Base-by-base conservation (phyloP, 1,140 invertebrate species). In the Drosophila bifasciata region DNA sequence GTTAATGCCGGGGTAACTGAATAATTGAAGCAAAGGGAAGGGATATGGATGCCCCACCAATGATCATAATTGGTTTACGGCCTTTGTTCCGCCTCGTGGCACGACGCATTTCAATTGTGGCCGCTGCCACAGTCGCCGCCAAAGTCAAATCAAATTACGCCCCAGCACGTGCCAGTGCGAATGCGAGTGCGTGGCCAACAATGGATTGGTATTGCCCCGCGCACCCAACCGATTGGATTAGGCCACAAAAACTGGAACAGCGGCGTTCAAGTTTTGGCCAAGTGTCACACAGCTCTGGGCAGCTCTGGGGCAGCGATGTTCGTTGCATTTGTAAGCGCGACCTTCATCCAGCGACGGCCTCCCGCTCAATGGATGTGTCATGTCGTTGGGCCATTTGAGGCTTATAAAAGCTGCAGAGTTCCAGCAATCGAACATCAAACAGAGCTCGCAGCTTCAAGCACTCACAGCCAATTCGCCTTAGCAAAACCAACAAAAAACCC, bases 41-140 rank as follows among this genome's bases (percentile, higher is more conserved):
- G 5, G 15, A n/a, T n/a, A 11, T 39, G 25, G 19, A 40, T 17
- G 9, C 16, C 28, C 19, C 9, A 53, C 28, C 19, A 7, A 53
- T 7, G 40, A 56, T 81, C 71, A 81, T 86, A 86, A 85, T 85
- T 86, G 77, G 64, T 81, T 86, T 85, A 86, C 67, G 77, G 73
- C 81, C 67, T 75, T 86, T 81, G 81, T 80, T 55, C 49, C 69
- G 55, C 62, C 51, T 50, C 40, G 58, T 28, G 76, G 59, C 55
- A 60, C 73, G 76, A 40, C 76, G 80, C 67, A 80, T 84, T 84
- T 86, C 80, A 84, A 84, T 84, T 84, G 40, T n/a, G n/a, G n/a
- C n/a, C n/a, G n/a, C n/a, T n/a, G n/a, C n/a, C n/a, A n/a, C n/a
- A n/a, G n/a, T n/a, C n/a, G n/a, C 55, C 39, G 39, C 28, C 70